These are phyloP conservation scores for Eupithecia subfuscata DNA, from an alignment of 2,888 invertebrate species.

Conservation along the genomic window DNA sequence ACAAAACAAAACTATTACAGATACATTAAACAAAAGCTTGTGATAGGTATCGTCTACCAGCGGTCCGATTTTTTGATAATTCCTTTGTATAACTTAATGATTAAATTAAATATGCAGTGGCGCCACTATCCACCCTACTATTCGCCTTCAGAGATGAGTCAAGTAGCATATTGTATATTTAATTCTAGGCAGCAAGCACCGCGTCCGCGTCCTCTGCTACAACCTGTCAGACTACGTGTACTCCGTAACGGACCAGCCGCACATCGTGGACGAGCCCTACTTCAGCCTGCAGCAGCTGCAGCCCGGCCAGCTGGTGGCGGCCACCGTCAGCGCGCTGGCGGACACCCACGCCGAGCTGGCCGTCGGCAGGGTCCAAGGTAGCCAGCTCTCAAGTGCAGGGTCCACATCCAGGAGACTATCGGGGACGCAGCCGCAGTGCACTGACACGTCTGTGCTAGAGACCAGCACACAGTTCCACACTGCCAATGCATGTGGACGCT, in stretches of 20 bases:
- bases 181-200: conserved; percentile 72
- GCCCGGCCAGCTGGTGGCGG: conserved; percentile 83
- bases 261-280: conserved; percentile 81
- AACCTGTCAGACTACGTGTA: conserved; percentile 86
- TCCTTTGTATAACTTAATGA: too few relatives aligned
- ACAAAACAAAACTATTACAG: too few relatives aligned
- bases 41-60: too few relatives aligned
- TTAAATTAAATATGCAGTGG: too few relatives aligned
- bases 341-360: conserved; percentile 74
- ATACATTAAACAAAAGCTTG: too few relatives aligned
- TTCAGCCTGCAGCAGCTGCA: conserved; percentile 80
- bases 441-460: neutral
- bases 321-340: conserved; percentile 73
- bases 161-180: too few relatives aligned
- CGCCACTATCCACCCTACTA: too few relatives aligned
- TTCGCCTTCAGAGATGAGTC: too few relatives aligned
- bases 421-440: neutral
- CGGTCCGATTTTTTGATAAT: too few relatives aligned
- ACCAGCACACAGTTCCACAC: too few relatives aligned
- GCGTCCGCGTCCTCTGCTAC: conserved; percentile 86
- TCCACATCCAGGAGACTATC: neutral
- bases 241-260: conserved; percentile 86
- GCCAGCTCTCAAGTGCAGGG: neutral
- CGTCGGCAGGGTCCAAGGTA: conserved; percentile 83
- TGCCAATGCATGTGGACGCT: too few relatives aligned